Evolutionary conservation across 2,888 invertebrate species (phyloP).

Genomic region (Melinaea menophilus): DNA sequence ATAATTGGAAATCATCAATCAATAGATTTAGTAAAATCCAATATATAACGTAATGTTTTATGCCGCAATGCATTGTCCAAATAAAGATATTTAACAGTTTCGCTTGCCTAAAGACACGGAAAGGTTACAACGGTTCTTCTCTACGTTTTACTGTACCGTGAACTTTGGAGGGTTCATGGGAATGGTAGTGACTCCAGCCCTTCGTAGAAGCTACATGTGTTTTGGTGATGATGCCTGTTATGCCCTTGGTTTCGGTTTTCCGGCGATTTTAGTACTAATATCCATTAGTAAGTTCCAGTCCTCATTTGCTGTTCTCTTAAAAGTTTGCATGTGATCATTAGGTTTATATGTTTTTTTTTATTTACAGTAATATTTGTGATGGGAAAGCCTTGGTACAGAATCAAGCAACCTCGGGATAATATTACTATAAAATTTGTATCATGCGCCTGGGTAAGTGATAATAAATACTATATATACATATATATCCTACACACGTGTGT

Average conservation of each 20-base stretch:
- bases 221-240: slow-evolving; percentile 84
- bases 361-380: slow-evolving; percentile 82
- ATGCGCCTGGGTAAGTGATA: slow-evolving; percentile 82
- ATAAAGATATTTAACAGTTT: slow-evolving; percentile 59
- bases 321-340: background rate
- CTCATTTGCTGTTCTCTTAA: background rate
- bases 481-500: too few relatives aligned
- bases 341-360: slow-evolving; percentile 7
- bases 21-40: too few relatives aligned
- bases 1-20: too few relatives aligned
- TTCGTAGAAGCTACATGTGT: slow-evolving; percentile 81
- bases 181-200: slow-evolving; percentile 84
- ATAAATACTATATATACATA: too few relatives aligned
- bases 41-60: too few relatives aligned
- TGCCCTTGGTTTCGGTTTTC: slow-evolving; percentile 87
- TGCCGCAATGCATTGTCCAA: too few relatives aligned
- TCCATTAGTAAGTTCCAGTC: slow-evolving; percentile 74
- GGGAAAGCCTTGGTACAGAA: slow-evolving; percentile 84
- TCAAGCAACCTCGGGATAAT: slow-evolving; percentile 84
- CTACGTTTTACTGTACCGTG: slow-evolving; percentile 89
- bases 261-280: slow-evolving; percentile 83
- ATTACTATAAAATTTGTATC: slow-evolving; percentile 83
- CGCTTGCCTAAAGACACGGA: slow-evolving; percentile 81
- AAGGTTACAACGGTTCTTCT: slow-evolving; percentile 85
- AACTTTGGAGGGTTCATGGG: slow-evolving; percentile 83